Evolutionary conservation across 1,140 invertebrate species (phyloP), one percentile per base, ranked within the genome.

Genomic region (Penaeus japonicus): DNA sequence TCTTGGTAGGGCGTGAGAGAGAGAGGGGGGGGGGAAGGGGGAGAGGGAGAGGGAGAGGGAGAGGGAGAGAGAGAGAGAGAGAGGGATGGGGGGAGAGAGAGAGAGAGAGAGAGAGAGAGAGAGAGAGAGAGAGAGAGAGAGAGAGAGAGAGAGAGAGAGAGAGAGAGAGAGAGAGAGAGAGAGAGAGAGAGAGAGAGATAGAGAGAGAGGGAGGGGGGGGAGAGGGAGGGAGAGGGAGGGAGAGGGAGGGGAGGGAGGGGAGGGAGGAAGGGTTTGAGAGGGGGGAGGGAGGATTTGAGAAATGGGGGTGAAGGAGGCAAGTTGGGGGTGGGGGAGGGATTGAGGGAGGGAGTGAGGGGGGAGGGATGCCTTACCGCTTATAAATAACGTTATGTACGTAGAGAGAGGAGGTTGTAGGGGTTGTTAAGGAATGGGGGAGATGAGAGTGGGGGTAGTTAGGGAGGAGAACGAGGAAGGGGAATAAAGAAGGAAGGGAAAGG

Each of bases 1-100:
- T 54, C 78, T 85, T 85, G 84, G 70, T 85, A 53, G 84, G 84
- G 54, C 15, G 59, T 22, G 30, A 70, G 35, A 35, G 53, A 30
- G 32, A 5, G 55, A 32, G 77, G 32, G 53, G 27, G 77, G 18
- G 39, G 39, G n/a, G 5, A n/a, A 10, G 22, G 39, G 20, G 18
- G 53, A 55, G 53, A 27, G 81, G 32, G 32, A 57, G 53, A 15
- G 24, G 15, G 30, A 24, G 32, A 62, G 20, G 54, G 39, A 17
- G 32, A 20, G 47, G 65, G 24, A 18, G 20, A 4, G 32, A 57
- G 79, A 22, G 55, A 4, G 35, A 20, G 53, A 35, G 57, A 15
- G 78, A 47, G 55, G 57, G 55, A 30, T 18, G n/a, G 32, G 32
- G 5, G 2, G 22, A 20, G 75, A 39, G 32, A 7, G 75, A 1